phyloP scores from a whole-genome alignment of 2,797 vertebrate genomes.

The Austrolebias charrua region DNA sequence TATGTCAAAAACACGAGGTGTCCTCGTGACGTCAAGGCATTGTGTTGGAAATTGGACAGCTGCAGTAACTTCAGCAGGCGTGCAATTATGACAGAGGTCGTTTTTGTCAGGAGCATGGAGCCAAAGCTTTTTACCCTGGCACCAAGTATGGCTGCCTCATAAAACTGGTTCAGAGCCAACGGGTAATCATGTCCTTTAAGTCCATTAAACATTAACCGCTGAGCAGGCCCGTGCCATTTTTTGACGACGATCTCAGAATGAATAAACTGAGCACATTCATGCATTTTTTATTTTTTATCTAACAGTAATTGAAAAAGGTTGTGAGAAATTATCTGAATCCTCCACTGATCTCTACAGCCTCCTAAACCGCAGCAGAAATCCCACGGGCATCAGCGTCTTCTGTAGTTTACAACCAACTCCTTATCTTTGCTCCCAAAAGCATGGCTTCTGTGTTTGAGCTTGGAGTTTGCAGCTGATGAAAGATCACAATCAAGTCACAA shows the following conservation, averaged over 20 bases:
- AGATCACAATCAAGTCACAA: slow-evolving; percentile 37
- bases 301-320: slow-evolving; percentile 37
- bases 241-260: slow-evolving; percentile 33
- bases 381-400: slow-evolving; percentile 39
- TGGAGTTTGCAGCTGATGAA: slow-evolving; percentile 33
- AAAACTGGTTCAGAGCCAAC: slow-evolving; percentile 62
- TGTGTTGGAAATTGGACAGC: slow-evolving; percentile 47
- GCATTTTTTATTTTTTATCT: slow-evolving; percentile 44
- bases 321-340: slow-evolving; percentile 55
- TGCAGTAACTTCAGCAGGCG: slow-evolving; percentile 32
- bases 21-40: slow-evolving; percentile 62
- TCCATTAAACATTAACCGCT: slow-evolving; percentile 70
- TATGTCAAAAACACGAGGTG: slow-evolving; percentile 68
- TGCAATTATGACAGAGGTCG: slow-evolving; percentile 51
- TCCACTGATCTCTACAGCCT: slow-evolving; percentile 42
- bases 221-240: slow-evolving; percentile 45
- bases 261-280: slow-evolving; percentile 41
- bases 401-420: slow-evolving; percentile 25
- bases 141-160: slow-evolving; percentile 52
- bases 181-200: slow-evolving; percentile 66
- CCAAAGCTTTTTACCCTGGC: slow-evolving; percentile 46
- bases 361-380: slow-evolving; percentile 49
- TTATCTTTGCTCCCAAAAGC: slow-evolving; percentile 46
- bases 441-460: slow-evolving; percentile 41
- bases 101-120: slow-evolving; percentile 47